Evolutionary conservation across 2,888 invertebrate genomes (phyloP), one percentile per base, ranked within the genome.

Genomic region (Aphrophora alni): DNA sequence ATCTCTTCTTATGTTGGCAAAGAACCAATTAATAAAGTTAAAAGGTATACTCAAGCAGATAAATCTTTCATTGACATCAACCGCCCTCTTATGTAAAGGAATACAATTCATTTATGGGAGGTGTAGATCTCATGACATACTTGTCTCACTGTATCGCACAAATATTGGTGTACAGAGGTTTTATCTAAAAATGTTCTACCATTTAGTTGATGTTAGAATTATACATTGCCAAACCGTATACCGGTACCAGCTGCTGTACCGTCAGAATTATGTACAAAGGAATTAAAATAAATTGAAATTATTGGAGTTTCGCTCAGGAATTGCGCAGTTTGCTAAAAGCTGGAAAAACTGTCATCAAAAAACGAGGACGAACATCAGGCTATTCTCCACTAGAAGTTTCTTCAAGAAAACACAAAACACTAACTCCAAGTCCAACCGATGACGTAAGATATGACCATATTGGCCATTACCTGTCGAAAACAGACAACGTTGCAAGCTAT

Each of bases 101-200:
- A 33, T 78, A 51, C 26, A 77, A 70, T 28, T 7, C 70, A 21
- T 28, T 69, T 21, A 76, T 76, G 76, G 68, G 76, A 76, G 76
- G 87, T 8, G 86, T 86, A 8, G 86, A 87, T 83, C 81, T 86
- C 8, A 83, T 71, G 86, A 87, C 80, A 85, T 85, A 80, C 81
- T 87, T 27, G 84, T 86, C n/a, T 84, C 85, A n/a, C 83, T 86
- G 33, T 85, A 86, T 78, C 84, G 85, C 38, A 86, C 84, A 27
- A 81, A 84, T 38, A 83, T 85, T 14, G 77, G 83, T 71, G 84
- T 81, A 12, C 83, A 82, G 26, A 84, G 84, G 71, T 82, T 79
- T 25, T 85, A 85, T 77, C 84, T 84, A 79, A 84, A 85, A 84
- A 82, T 86, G 14, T 68, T 85, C 28, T 84, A 82, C 68, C 82